phyloP scores from a whole-genome alignment of 2,888 invertebrate genomes.

The Choristoneura rosaceana region DNA sequence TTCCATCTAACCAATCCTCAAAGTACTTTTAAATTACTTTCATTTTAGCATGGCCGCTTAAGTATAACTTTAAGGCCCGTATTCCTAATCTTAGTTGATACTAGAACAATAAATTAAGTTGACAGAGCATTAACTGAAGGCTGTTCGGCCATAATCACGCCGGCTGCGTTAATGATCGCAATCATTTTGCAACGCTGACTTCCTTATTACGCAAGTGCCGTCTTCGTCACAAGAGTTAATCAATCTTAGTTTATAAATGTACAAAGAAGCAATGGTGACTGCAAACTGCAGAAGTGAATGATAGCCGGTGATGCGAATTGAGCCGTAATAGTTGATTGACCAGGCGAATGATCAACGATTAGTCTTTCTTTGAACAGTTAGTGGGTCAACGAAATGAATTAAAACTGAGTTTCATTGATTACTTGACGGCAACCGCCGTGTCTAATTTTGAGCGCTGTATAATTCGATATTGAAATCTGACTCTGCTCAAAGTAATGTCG shows the following conservation, averaged over 20 bases:
- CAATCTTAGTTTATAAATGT: conserved; percentile 2
- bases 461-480: no score
- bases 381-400: neutral
- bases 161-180: conserved; percentile 39
- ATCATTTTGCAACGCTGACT: conserved; percentile 24
- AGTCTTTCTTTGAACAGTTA: neutral
- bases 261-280: neutral
- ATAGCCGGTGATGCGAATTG: neutral
- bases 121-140: conserved; percentile 4
- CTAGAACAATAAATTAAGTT: neutral
- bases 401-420: conserved; percentile 1
- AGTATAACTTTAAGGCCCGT: neutral
- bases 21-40: neutral
- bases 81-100: neutral
- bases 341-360: neutral
- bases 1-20: neutral
- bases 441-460: no score
- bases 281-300: neutral
- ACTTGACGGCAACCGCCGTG: neutral
- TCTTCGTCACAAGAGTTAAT: conserved; percentile 7
- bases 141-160: conserved; percentile 12
- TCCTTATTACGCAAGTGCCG: conserved; percentile 19
- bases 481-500: no score
- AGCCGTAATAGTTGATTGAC: neutral
- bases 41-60: neutral